Percentiles rank a stretch among this genome's conserved stretches.
phyloP scores from a whole-genome alignment of 2,113 vertebrate genomes.

The Monopterus albus region DNA sequence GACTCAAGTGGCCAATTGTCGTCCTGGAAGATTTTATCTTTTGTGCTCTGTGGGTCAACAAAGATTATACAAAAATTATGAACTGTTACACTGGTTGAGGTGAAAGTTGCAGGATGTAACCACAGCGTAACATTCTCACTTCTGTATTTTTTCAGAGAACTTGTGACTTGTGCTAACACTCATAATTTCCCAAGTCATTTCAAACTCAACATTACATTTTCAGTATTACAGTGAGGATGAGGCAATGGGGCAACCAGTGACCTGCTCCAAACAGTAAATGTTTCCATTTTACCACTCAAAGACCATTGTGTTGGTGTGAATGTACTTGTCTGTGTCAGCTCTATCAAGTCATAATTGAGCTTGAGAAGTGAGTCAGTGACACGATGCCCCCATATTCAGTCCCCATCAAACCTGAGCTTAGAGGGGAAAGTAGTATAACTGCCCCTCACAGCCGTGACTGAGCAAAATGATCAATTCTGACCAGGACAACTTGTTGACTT shows the following conservation, averaged over 20 bases:
- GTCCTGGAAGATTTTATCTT: constrained; percentile 12
- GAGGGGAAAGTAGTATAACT: constrained; percentile 19
- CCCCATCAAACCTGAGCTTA: constrained; percentile 43
- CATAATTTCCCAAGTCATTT: constrained; percentile 32
- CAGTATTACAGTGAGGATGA: constrained; percentile 47
- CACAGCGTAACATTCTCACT: constrained; percentile 2
- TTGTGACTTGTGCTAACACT: constrained; percentile 31
- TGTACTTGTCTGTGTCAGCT: constrained; percentile 31
- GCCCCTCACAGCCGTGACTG: constrained; percentile 32
- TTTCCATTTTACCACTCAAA: constrained; percentile 48
- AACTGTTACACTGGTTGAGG: constrained; percentile 3
- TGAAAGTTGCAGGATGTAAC: constrained; percentile 35
- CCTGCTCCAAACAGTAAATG: constrained; percentile 38
- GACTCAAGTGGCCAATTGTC: constrained; percentile 40
- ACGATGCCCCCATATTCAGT: constrained; percentile 1
- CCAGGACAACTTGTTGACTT: constrained; percentile 7
- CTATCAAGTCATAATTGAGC: constrained; percentile 36
- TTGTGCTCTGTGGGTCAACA: constrained; percentile 23
- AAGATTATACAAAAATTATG: constrained; percentile 31
- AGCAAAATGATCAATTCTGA: constrained; percentile 30
- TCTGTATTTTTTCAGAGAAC: constrained; percentile 38
- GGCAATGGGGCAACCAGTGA: constrained; percentile 47
- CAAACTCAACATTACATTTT: constrained; percentile 30
- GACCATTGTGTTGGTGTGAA: constrained; percentile 45
- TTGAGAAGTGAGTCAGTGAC: constrained; percentile 15